phyloP scores from a whole-genome alignment of 2,888 invertebrate species.

The Troides aeacus region DNA sequence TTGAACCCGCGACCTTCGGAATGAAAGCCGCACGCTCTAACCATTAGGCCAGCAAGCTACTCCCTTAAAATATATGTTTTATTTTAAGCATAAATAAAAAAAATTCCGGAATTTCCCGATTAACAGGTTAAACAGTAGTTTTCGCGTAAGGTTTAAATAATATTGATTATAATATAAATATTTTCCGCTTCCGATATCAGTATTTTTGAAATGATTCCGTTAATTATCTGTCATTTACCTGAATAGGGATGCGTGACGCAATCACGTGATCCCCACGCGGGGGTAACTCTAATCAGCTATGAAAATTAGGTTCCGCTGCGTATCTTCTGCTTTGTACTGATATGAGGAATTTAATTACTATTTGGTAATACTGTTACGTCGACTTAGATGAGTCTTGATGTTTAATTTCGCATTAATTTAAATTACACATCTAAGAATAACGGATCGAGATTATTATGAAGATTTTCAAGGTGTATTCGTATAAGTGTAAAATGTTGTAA shows the following conservation, averaged over 20 bases:
- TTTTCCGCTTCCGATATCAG: not conserved
- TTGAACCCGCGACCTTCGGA: too few relatives aligned
- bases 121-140: too few relatives aligned
- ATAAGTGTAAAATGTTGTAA: not conserved
- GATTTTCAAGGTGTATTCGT: not conserved
- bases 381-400: constrained; percentile 61
- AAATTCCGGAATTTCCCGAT: too few relatives aligned
- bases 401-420: constrained; percentile 51
- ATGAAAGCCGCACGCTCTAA: too few relatives aligned
- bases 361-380: constrained; percentile 68
- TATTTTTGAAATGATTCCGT: constrained; percentile 19
- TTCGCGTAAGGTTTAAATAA: too few relatives aligned
- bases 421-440: constrained; percentile 29
- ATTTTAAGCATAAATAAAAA: too few relatives aligned
- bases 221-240: constrained; percentile 29
- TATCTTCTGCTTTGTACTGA: constrained; percentile 73
- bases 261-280: constrained; percentile 70
- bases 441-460: not conserved
- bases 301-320: constrained; percentile 77
- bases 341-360: constrained; percentile 76
- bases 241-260: constrained; percentile 53
- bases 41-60: too few relatives aligned
- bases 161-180: not conserved
- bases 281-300: constrained; percentile 77
- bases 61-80: too few relatives aligned